Evolutionary conservation across 2,797 vertebrate species (phyloP).

Genomic region (Pseudochaenichthys georgianus): DNA sequence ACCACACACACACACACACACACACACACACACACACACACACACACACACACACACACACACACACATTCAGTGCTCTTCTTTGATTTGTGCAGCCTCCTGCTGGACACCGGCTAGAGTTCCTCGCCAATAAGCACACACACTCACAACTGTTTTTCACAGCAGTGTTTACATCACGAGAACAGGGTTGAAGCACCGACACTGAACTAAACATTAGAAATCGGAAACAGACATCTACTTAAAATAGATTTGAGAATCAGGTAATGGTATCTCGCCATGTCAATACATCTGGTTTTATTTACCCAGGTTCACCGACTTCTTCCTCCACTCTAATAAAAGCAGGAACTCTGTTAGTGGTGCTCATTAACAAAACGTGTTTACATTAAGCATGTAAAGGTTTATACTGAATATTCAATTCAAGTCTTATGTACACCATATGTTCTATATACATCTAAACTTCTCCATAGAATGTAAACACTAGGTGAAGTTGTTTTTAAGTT

Average conservation of each 20-base stretch:
- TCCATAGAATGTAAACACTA: too few species aligned
- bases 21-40: neutral
- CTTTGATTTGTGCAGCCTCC: neutral
- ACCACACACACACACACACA: too few species aligned
- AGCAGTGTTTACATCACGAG: conserved; percentile 2
- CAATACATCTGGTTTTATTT: neutral
- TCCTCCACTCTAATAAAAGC: neutral
- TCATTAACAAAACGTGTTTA: neutral
- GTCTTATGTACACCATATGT: too few species aligned
- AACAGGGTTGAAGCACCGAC: neutral
- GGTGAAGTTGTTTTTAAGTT: too few species aligned
- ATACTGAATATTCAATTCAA: too few species aligned
- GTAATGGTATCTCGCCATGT: neutral
- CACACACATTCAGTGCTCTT: neutral
- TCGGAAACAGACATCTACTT: neutral
- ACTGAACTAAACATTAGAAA: neutral
- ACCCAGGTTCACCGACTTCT: neutral
- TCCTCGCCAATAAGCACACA: neutral
- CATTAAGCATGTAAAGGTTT: too few species aligned
- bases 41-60: conserved; percentile 8
- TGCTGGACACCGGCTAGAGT: neutral
- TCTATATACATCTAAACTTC: too few species aligned
- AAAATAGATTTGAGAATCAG: neutral
- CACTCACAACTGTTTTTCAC: neutral
- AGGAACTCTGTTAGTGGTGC: neutral